Percentiles rank a stretch among this genome's conserved stretches.
phyloP scores from a whole-genome alignment of 2,888 invertebrate genomes.

The Ametastegia equiseti region DNA sequence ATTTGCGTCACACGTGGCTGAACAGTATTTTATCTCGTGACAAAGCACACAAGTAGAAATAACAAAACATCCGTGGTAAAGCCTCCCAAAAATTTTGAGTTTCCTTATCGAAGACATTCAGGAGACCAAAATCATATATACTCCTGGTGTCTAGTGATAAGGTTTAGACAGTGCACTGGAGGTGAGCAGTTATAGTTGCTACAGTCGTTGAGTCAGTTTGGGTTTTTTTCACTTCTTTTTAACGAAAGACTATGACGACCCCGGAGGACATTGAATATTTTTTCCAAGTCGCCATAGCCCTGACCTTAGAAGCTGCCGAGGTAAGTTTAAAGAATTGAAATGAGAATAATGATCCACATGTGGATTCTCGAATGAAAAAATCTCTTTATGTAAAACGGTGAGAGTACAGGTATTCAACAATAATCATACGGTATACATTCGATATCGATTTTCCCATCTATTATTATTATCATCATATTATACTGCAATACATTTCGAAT shows the following conservation, averaged over 20 bases:
- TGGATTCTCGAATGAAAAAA: not conserved
- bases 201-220: not conserved
- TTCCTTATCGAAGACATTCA: not conserved
- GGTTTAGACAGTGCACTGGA: not conserved
- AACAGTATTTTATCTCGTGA: not conserved
- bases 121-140: not conserved
- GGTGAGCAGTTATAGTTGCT: not conserved
- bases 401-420: not conserved
- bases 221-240: no score
- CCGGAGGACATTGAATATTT: constrained; percentile 60
- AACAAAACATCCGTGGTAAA: not conserved
- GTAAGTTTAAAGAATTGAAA: constrained; percentile 54
- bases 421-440: not conserved
- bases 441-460: not conserved
- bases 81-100: not conserved
- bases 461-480: not conserved
- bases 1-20: not conserved
- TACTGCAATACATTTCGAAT: not conserved
- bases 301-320: constrained; percentile 66
- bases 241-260: constrained; percentile 59
- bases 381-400: not conserved
- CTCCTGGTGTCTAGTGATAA: not conserved
- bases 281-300: constrained; percentile 63
- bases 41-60: not conserved
- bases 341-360: not conserved